Evolutionary conservation across 2,113 vertebrate species (phyloP).

Genomic region (Ammodytes marinus): DNA sequence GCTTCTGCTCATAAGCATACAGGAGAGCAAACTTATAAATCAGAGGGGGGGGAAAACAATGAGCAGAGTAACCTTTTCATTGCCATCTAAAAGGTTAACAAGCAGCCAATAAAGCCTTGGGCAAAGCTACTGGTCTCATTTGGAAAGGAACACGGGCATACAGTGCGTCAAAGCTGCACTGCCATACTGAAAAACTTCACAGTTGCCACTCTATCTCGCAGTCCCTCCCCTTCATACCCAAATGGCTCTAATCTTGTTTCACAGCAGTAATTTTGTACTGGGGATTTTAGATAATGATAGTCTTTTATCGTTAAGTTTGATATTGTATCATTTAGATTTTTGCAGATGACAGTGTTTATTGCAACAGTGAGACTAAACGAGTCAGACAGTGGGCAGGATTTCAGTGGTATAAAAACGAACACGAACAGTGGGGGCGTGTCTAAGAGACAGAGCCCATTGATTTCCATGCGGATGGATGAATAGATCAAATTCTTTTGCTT

Average conservation of each 20-base stretch:
- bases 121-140: slow-evolving; percentile 57
- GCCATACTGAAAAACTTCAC: slow-evolving; percentile 10
- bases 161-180: not conserved
- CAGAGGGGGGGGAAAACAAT: slow-evolving; percentile 54
- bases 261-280: slow-evolving; percentile 10
- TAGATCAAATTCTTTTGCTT: slow-evolving; percentile 74
- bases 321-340: slow-evolving; percentile 39
- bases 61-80: slow-evolving; percentile 77
- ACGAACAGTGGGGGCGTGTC: slow-evolving; percentile 54
- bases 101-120: slow-evolving; percentile 69
- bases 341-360: slow-evolving; percentile 50
- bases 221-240: not conserved
- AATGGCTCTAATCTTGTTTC: slow-evolving; percentile 36
- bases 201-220: slow-evolving; percentile 11
- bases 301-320: slow-evolving; percentile 42
- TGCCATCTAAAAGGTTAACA: slow-evolving; percentile 80
- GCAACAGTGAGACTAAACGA: slow-evolving; percentile 39
- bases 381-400: slow-evolving; percentile 50
- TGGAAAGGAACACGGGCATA: slow-evolving; percentile 41
- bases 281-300: slow-evolving; percentile 36
- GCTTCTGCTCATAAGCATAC: slow-evolving; percentile 45
- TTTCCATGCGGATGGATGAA: slow-evolving; percentile 77
- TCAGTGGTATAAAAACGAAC: slow-evolving; percentile 36
- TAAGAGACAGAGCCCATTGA: slow-evolving; percentile 72
- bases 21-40: slow-evolving; percentile 57